Conservation (phyloP, 1,140 invertebrate species). For the Diorhabda carinulata region DNA sequence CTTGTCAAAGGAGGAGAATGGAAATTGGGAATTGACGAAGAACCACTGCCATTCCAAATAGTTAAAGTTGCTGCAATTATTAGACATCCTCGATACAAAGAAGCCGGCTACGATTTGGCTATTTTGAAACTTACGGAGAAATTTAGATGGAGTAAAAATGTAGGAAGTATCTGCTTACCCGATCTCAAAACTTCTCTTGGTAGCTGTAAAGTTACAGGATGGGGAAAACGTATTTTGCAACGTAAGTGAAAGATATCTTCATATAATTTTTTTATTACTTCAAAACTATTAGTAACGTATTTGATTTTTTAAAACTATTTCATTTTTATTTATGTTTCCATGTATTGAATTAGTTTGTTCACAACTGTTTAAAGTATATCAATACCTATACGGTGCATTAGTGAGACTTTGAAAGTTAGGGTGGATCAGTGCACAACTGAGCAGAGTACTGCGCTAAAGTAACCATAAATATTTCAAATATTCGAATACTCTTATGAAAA, state of each 20-base stretch:
- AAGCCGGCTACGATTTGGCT: slow-evolving; percentile 67
- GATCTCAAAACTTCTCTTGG: slow-evolving; percentile 41
- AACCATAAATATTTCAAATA: too few relatives aligned
- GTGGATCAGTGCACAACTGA: too few relatives aligned
- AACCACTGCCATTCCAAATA: slow-evolving; percentile 74
- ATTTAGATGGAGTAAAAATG: slow-evolving; percentile 60
- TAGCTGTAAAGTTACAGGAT: slow-evolving; percentile 73
- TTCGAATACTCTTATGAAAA: too few relatives aligned
- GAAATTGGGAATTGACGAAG: slow-evolving; percentile 75
- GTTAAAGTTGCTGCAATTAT: slow-evolving; percentile 65
- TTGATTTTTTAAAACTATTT: too few relatives aligned
- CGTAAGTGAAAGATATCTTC: slow-evolving; percentile 52
- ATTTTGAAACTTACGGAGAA: slow-evolving; percentile 64
- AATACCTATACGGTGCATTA: too few relatives aligned
- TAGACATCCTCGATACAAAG: slow-evolving; percentile 66
- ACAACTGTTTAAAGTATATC: too few relatives aligned
- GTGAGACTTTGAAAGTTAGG: too few relatives aligned
- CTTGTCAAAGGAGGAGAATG: slow-evolving; percentile 80
- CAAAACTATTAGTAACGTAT: too few relatives aligned
- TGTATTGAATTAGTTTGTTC: too few relatives aligned
- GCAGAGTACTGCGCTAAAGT: too few relatives aligned
- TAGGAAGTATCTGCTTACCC: slow-evolving; percentile 69
- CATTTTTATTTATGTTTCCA: too few relatives aligned
- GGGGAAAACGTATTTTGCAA: slow-evolving; percentile 74
- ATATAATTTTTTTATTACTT: too few relatives aligned